Evolutionary conservation across 2,113 vertebrate genomes (phyloP), one percentile per base, ranked within the genome.

Genomic region (Ahaetulla prasina): DNA sequence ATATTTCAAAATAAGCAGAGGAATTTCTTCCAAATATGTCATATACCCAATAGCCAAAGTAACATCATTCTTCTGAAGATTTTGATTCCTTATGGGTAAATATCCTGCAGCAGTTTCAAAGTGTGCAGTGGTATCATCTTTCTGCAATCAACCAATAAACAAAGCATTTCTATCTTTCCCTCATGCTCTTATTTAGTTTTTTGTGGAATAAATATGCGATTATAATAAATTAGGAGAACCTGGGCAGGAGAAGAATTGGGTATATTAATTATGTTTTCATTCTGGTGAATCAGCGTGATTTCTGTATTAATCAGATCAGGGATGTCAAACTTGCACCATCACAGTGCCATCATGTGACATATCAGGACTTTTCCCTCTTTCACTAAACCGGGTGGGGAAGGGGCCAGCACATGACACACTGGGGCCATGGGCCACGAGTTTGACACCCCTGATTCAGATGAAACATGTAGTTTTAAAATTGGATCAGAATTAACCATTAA

Each of bases 51-150:
- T 96, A 96, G 27, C 95, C 35, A 97, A 96, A 95, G 98, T 96
- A 97, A 97, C 97, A 97, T 98, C 97, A 98, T 97, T 98, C 97
- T 98, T 97, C 90, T 52, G 16, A 96, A 96, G 93, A 94, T 95
- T 97, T 96, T 97, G 97, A 98, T 98, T 98, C 97, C 97, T 97
- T 97, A 96, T 97, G 95, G 97, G 95, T 96, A 97, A 97, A 97
- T 97, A 97, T 97, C 97, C 97, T 97, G 97, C 98, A 98, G 97
- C 97, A 98, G 95, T 98, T 98, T 98, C 98, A 97, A 97, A 97
- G 96, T 96, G 97, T 96, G 95, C 97, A 96, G 91, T 94, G 95
- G 96, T 97, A 98, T 98, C 97, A 98, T 97, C 97, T 97, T 98
- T 97, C 95, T 94, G 95, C 95, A 96, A 97, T 97, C 96, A 97